Conservation (phyloP, 1,140 invertebrate genomes). For the Trichonephila clavata region DNA sequence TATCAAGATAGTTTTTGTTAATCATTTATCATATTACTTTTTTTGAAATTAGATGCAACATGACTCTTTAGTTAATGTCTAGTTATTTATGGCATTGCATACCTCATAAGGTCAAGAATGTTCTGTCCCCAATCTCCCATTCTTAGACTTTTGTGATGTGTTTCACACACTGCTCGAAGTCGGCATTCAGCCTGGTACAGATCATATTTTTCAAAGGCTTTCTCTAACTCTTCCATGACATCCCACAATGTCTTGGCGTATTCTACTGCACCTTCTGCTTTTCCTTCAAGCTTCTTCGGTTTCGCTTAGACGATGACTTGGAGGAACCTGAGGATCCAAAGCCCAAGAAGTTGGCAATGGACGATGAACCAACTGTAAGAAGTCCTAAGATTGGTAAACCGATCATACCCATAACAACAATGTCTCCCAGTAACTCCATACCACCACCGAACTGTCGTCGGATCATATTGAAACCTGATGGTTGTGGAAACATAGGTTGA, state of each 20-base stretch:
- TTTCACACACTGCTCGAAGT: slow-evolving; percentile 67
- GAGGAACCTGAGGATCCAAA: slow-evolving; percentile 48
- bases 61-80: too few relatives aligned
- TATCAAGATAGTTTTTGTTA: too few relatives aligned
- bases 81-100: not conserved
- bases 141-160: slow-evolving; percentile 65
- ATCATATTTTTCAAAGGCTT: slow-evolving; percentile 74
- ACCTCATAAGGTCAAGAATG: slow-evolving; percentile 74
- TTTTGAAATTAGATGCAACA: too few relatives aligned
- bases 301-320: slow-evolving; percentile 52
- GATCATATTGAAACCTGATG: slow-evolving; percentile 60
- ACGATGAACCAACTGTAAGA: slow-evolving; percentile 71
- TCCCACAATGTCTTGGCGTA: slow-evolving; percentile 74
- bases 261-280: slow-evolving; percentile 69
- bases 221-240: slow-evolving; percentile 73
- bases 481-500: slow-evolving; percentile 63
- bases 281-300: slow-evolving; percentile 58
- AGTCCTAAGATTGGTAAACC: slow-evolving; percentile 74
- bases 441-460: slow-evolving; percentile 74
- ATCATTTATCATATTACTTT: too few relatives aligned
- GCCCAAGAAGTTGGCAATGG: slow-evolving; percentile 64
- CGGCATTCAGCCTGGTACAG: slow-evolving; percentile 69
- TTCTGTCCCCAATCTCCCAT: slow-evolving; percentile 59
- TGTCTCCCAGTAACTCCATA: slow-evolving; percentile 71
- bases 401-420: slow-evolving; percentile 74